These are phyloP conservation scores for Phycodurus eques DNA, from an alignment of 2,113 vertebrate genomes.

Conservation along the genomic window DNA sequence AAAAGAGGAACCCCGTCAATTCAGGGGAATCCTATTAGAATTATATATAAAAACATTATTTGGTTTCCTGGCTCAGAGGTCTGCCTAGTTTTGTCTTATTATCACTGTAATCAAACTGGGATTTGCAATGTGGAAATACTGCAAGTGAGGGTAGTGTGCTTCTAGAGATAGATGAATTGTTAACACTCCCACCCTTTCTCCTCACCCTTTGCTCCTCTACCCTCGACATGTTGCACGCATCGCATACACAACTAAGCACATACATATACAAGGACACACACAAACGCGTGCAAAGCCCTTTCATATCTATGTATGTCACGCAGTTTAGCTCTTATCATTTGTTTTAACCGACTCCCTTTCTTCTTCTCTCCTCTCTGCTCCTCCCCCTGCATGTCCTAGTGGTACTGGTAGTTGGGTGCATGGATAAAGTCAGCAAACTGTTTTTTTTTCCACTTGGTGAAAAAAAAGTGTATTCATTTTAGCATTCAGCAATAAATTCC, in stretches of 20 bases:
- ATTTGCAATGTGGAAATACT: constrained; percentile 66
- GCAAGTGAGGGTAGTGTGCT: constrained; percentile 70
- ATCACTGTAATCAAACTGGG: constrained; percentile 71
- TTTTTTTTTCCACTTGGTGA: constrained; percentile 85
- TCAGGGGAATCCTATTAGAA: constrained; percentile 53
- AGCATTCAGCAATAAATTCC: constrained; percentile 98
- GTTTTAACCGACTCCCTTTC: constrained; percentile 42
- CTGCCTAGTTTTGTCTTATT: constrained; percentile 65
- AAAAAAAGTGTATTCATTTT: constrained; percentile 85
- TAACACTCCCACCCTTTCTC: constrained; percentile 42
- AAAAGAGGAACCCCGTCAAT: constrained; percentile 41
- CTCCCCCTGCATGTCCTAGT: constrained; percentile 92
- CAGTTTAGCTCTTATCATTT: constrained; percentile 54
- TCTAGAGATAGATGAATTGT: constrained; percentile 72
- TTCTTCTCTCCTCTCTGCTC: constrained; percentile 34
- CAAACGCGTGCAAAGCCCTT: constrained; percentile 15
- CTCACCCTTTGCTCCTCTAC: constrained; percentile 22
- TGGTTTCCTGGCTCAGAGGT: constrained; percentile 55
- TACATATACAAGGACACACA: constrained; percentile 30
- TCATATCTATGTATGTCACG: constrained; percentile 64
- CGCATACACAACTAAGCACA: constrained; percentile 20
- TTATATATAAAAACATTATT: constrained; percentile 45
- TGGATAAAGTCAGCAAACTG: constrained; percentile 95
- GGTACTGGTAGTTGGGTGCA: constrained; percentile 99
- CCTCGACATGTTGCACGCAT: constrained; percentile 16